Conservation (phyloP, 2,113 vertebrate species). For the Halichoerus grypus region DNA sequence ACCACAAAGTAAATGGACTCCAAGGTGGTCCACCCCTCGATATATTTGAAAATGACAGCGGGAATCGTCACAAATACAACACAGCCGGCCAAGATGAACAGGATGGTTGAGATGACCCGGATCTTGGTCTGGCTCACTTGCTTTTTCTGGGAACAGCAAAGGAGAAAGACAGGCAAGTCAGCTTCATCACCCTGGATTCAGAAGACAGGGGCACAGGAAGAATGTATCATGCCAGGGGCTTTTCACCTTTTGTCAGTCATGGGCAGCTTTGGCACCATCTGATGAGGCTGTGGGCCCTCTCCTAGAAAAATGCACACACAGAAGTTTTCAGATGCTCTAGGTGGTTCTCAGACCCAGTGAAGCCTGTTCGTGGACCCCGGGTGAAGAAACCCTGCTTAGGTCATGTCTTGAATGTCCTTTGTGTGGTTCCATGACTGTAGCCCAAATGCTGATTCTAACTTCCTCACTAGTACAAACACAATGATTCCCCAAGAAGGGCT, state of each 20-base stretch:
- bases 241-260: background rate
- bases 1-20: slow-evolving; percentile 99
- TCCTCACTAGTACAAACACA: background rate
- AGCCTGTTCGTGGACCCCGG: background rate
- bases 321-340: background rate
- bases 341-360: background rate
- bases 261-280: background rate
- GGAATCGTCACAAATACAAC: slow-evolving; percentile 98
- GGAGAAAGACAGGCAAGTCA: slow-evolving; percentile 49
- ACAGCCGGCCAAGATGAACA: slow-evolving; percentile 97
- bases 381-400: background rate
- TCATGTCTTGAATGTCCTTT: background rate
- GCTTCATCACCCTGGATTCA: background rate
- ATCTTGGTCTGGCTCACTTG: slow-evolving; percentile 99
- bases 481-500: background rate
- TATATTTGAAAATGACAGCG: slow-evolving; percentile 96
- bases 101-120: slow-evolving; percentile 97
- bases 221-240: fast-evolving
- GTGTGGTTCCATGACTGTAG: fast-evolving
- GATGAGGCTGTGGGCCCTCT: background rate
- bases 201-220: background rate
- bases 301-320: background rate
- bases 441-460: background rate
- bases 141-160: slow-evolving; percentile 91
- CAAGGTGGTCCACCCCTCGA: slow-evolving; percentile 96